These are phyloP conservation scores for Hecatera dysodea DNA, from an alignment of 2,888 invertebrate species.

Conservation along the genomic window DNA sequence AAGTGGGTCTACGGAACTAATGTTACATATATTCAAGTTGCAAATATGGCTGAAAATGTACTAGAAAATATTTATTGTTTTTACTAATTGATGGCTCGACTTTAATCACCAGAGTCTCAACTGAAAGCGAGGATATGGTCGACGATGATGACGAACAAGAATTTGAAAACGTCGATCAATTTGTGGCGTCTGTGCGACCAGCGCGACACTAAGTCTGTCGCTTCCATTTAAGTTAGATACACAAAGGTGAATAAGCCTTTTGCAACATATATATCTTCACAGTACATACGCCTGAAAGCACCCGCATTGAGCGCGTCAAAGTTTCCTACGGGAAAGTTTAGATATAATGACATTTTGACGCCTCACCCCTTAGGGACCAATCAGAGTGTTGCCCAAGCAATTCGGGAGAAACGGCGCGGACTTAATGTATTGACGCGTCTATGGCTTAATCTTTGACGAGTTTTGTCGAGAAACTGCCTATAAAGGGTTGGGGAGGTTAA, in stretches of 20 bases:
- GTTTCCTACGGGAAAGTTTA: conserved; percentile 58
- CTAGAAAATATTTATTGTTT: background rate
- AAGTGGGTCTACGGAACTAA: no score
- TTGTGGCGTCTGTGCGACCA: background rate
- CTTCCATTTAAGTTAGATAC: no score
- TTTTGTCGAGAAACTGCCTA: conserved; percentile 30
- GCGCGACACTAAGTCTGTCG: no score
- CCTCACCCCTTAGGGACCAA: conserved; percentile 54
- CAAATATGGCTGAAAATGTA: background rate
- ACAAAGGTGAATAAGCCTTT: conserved; percentile 33
- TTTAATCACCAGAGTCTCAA: no score
- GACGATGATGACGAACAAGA: no score
- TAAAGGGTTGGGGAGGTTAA: background rate
- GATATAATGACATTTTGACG: conserved; percentile 60
- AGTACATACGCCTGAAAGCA: conserved; percentile 2
- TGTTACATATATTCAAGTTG: background rate
- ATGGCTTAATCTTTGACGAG: conserved; percentile 60
- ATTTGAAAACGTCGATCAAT: background rate
- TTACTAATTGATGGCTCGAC: no score
- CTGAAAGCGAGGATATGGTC: no score
- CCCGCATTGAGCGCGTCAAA: conserved; percentile 48
- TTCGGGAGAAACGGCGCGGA: conserved; percentile 55
- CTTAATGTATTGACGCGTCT: conserved; percentile 56
- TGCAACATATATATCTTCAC: conserved; percentile 11
- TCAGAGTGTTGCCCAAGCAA: conserved; percentile 52